Percentiles rank a stretch among this genome's conserved stretches.
Evolutionary conservation across 2,888 invertebrate genomes (phyloP).

Genomic region (Yponomeuta evonymella): DNA sequence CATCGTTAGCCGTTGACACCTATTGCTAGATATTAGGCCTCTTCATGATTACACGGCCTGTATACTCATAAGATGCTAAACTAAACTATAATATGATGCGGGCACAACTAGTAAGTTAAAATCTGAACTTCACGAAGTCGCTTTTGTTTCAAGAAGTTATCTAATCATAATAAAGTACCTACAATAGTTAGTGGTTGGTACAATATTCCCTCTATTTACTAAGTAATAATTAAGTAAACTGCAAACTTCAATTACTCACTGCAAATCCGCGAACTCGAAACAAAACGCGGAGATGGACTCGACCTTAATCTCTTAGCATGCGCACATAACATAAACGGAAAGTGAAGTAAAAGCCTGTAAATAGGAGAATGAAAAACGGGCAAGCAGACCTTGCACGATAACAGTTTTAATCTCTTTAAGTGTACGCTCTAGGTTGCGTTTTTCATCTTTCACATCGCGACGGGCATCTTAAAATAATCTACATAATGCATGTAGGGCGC

Average conservation of each 20-base stretch:
- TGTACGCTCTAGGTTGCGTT: conserved; percentile 39
- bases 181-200: too few relatives aligned
- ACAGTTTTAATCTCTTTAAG: conserved; percentile 69
- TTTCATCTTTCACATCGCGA: conserved; percentile 8
- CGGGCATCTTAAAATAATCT: background rate
- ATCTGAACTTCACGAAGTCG: too few relatives aligned
- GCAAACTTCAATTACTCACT: background rate
- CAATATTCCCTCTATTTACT: too few relatives aligned
- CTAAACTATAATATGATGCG: too few relatives aligned
- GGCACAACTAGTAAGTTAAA: too few relatives aligned
- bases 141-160: too few relatives aligned
- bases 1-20: too few relatives aligned
- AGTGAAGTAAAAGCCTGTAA: conserved; percentile 55
- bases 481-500: background rate
- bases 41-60: too few relatives aligned
- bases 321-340: conserved; percentile 39
- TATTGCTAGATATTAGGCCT: too few relatives aligned
- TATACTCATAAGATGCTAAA: too few relatives aligned
- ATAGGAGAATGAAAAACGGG: conserved; percentile 65
- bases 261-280: background rate
- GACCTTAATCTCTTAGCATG: conserved; percentile 54
- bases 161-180: too few relatives aligned
- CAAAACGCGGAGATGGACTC: background rate
- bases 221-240: background rate
- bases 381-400: conserved; percentile 55